Evolutionary conservation across 2,888 invertebrate genomes (phyloP).

Genomic region (Hydrotaea cyrtoneurina): DNA sequence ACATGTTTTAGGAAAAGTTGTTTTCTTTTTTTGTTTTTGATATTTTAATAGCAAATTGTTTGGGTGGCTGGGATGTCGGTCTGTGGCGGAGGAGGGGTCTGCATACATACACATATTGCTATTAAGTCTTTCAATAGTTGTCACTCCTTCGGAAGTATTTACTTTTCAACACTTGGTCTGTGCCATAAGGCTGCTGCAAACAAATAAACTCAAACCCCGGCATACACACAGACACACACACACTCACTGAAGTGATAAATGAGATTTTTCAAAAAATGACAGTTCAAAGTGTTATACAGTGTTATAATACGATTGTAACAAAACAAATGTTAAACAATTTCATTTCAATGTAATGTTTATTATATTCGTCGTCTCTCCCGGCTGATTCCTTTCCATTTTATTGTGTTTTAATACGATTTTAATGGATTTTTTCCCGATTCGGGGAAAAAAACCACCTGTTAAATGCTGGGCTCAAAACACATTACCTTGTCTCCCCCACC

Average conservation of each 20-base stretch:
- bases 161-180: conserved; percentile 55
- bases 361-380: conserved; percentile 30
- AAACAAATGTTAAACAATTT: conserved; percentile 63
- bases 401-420: conserved; percentile 76
- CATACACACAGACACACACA: not conserved
- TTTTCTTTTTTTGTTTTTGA: conserved; percentile 28
- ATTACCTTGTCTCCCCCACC: not conserved
- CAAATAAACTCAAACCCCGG: conserved; percentile 23
- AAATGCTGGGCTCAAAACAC: conserved; percentile 21
- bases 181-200: not conserved
- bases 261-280: conserved; percentile 64
- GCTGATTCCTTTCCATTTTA: conserved; percentile 35
- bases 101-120: conserved; percentile 29
- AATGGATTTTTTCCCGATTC: conserved; percentile 69
- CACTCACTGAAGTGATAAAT: conserved; percentile 60
- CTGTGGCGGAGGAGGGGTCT: not conserved
- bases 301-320: conserved; percentile 48
- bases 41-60: conserved; percentile 11
- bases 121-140: conserved; percentile 65
- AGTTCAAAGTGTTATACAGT: conserved; percentile 63
- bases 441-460: conserved; percentile 73
- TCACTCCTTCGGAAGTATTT: conserved; percentile 67
- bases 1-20: conserved; percentile 36
- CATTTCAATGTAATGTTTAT: conserved; percentile 54
- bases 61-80: not conserved